These are phyloP conservation scores for Caenorhabditis doughertyi DNA, from an alignment of 2,888 invertebrate species.

Conservation along the genomic window DNA sequence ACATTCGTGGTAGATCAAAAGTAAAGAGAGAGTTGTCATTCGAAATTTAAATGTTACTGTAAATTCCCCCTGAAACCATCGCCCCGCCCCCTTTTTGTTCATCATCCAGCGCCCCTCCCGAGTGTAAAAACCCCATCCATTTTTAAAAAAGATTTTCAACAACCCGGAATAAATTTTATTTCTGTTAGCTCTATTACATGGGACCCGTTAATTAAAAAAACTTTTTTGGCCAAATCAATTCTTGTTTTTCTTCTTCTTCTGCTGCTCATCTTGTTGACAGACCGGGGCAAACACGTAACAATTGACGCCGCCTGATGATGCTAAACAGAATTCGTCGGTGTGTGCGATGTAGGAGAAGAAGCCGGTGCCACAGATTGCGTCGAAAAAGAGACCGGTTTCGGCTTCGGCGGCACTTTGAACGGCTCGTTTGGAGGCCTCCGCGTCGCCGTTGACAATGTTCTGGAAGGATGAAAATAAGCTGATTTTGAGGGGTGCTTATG, in stretches of 20 bases:
- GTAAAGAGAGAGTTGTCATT: background rate
- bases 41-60: too few relatives aligned
- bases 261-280: slow-evolving; percentile 50
- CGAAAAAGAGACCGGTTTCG: slow-evolving; percentile 76
- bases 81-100: too few relatives aligned
- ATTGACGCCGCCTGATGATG: slow-evolving; percentile 75
- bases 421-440: slow-evolving; percentile 79
- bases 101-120: slow-evolving; percentile 33
- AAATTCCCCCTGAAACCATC: too few relatives aligned
- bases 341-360: slow-evolving; percentile 82
- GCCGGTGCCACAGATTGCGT: slow-evolving; percentile 82
- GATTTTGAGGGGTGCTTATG: background rate
- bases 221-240: background rate
- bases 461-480: slow-evolving; percentile 34
- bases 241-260: slow-evolving; percentile 31
- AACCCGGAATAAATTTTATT: slow-evolving; percentile 58
- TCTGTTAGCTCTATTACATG: slow-evolving; percentile 51
- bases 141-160: slow-evolving; percentile 1
- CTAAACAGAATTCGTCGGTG: slow-evolving; percentile 79
- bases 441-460: slow-evolving; percentile 75
- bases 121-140: slow-evolving; percentile 40
- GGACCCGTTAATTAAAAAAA: background rate
- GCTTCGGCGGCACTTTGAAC: slow-evolving; percentile 79
- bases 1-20: slow-evolving; percentile 54
- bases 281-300: slow-evolving; percentile 80